A percentile compares a stretch with the other conserved stretches of the same genome.
Conservation (phyloP, 2,888 invertebrate genomes). For the Athalia cordata region DNA sequence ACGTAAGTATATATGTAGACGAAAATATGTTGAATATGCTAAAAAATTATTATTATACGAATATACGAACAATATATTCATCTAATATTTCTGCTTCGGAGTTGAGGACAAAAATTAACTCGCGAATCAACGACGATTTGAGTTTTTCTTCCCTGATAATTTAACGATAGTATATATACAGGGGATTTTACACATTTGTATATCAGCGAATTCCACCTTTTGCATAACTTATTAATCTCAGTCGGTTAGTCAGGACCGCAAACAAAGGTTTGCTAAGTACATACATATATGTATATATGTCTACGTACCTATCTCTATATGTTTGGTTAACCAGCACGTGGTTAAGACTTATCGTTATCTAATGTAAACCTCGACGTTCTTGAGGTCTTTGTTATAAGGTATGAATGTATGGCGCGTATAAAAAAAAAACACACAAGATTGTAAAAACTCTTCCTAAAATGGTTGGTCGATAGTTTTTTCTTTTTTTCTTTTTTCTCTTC, state of each 20-base stretch:
- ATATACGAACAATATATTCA: too few species aligned
- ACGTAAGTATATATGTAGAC: too few species aligned
- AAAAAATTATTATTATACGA: too few species aligned
- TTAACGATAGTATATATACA: neutral
- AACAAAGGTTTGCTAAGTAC: constrained; percentile 22
- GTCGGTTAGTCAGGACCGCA: constrained; percentile 24
- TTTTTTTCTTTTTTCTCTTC: neutral
- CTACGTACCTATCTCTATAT: constrained; percentile 50
- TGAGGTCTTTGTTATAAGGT: constrained; percentile 55
- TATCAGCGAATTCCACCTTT: neutral
- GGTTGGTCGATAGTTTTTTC: constrained; percentile 6
- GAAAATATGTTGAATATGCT: too few species aligned
- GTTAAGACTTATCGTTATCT: constrained; percentile 60
- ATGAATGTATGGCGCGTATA: too few species aligned
- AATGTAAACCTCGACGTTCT: constrained; percentile 57
- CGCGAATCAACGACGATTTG: too few species aligned
- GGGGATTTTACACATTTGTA: neutral
- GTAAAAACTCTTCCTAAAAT: constrained; percentile 47
- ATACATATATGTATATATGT: neutral
- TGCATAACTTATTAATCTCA: neutral
- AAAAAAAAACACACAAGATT: neutral
- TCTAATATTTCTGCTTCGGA: too few species aligned
- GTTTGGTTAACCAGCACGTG: constrained; percentile 63
- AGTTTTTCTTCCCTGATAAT: too few species aligned
- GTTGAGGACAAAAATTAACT: too few species aligned